Conservation (phyloP, 2,113 vertebrate genomes). For the Nanorana parkeri region DNA sequence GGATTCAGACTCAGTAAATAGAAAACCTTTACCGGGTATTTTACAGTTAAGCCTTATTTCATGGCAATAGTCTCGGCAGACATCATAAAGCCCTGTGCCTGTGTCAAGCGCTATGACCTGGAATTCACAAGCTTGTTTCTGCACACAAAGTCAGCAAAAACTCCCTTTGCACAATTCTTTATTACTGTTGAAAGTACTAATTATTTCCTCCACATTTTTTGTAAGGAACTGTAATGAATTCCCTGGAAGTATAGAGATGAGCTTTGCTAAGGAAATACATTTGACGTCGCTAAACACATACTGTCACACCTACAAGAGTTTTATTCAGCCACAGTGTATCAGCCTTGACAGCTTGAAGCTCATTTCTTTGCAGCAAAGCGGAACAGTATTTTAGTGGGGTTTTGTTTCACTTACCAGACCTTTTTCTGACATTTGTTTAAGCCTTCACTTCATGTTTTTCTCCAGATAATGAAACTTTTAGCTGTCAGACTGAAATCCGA, state of each 20-base stretch:
- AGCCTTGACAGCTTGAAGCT: slow-evolving; percentile 28
- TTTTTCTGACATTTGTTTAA: slow-evolving; percentile 30
- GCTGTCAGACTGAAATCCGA: too few relatives aligned
- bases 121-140: neutral
- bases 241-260: slow-evolving; percentile 24
- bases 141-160: slow-evolving; percentile 17
- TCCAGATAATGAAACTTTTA: neutral
- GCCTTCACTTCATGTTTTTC: neutral
- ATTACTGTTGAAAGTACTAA: slow-evolving; percentile 32
- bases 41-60: too few relatives aligned
- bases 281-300: slow-evolving; percentile 38
- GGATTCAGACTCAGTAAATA: too few relatives aligned
- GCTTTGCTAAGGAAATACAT: slow-evolving; percentile 39
- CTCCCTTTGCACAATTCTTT: neutral
- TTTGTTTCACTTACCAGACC: slow-evolving; percentile 14
- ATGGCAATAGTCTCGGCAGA: too few relatives aligned
- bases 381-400: neutral
- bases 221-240: slow-evolving; percentile 25
- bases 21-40: too few relatives aligned
- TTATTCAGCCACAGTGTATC: slow-evolving; percentile 23
- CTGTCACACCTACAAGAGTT: slow-evolving; percentile 45
- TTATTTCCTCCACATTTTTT: slow-evolving; percentile 20
- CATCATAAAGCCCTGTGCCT: neutral
- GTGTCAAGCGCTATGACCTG: neutral
- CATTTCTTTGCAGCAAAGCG: neutral